Evolutionary conservation across 2,113 vertebrate species (phyloP).

Genomic region (Paralichthys olivaceus): DNA sequence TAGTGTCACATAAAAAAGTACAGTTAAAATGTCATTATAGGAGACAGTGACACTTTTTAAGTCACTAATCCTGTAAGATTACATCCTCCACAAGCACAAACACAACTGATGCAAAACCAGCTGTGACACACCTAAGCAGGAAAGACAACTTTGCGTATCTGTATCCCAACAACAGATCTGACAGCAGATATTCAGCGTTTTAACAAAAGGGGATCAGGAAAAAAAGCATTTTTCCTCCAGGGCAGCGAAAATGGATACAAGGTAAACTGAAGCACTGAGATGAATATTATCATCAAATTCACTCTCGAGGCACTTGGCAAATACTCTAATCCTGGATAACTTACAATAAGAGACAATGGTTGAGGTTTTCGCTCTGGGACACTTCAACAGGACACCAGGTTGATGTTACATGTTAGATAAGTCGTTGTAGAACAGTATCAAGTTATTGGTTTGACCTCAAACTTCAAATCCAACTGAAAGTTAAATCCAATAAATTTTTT

Average conservation of each 20-base stretch:
- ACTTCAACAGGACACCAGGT: slow-evolving; percentile 11
- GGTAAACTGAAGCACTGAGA: slow-evolving; percentile 46
- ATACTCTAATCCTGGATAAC: slow-evolving; percentile 25
- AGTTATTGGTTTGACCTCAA: background rate
- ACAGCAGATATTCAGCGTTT: slow-evolving; percentile 51
- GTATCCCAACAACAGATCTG: slow-evolving; percentile 29
- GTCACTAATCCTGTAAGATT: slow-evolving; percentile 54
- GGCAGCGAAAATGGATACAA: slow-evolving; percentile 50
- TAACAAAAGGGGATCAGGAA: slow-evolving; percentile 44
- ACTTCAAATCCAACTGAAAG: slow-evolving; percentile 9
- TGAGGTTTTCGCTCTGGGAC: slow-evolving; percentile 52
- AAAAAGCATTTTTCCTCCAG: slow-evolving; percentile 32
- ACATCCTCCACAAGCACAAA: slow-evolving; percentile 38
- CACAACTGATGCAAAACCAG: slow-evolving; percentile 43
- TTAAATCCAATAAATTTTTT: slow-evolving; percentile 1
- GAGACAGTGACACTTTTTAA: slow-evolving; percentile 15
- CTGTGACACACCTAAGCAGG: slow-evolving; percentile 62
- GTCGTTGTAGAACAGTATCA: background rate
- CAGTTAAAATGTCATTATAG: background rate
- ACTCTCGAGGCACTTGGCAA: slow-evolving; percentile 46
- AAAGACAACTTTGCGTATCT: slow-evolving; percentile 61
- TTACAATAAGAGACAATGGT: slow-evolving; percentile 32
- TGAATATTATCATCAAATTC: slow-evolving; percentile 52
- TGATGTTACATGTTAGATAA: slow-evolving; percentile 6
- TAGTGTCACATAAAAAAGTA: slow-evolving; percentile 4